phyloP scores from a whole-genome alignment of 2,113 vertebrate genomes.

The Elephas maximus region DNA sequence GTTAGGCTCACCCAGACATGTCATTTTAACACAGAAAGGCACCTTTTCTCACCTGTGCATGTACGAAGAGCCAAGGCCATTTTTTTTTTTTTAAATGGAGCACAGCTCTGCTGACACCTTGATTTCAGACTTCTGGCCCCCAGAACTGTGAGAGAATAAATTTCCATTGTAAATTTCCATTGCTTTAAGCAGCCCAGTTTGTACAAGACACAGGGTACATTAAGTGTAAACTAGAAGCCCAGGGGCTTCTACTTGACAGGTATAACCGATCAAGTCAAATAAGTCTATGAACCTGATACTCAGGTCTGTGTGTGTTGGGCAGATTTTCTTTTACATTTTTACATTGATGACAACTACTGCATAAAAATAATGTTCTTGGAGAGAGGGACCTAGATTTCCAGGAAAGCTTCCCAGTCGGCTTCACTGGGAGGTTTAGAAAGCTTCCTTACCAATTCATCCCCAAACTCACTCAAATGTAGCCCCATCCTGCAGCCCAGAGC shows the following conservation, averaged over 20 bases:
- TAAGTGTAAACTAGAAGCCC: neutral
- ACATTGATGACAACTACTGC: neutral
- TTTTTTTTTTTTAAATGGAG: neutral
- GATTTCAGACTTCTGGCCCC: neutral
- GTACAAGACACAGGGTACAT: neutral
- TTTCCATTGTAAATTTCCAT: neutral
- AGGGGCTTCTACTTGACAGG: too few species aligned
- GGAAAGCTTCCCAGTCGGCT: rapidly evolving
- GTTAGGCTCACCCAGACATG: neutral
- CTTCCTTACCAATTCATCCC: neutral
- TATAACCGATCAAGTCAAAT: too few species aligned
- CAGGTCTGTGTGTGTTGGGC: too few species aligned
- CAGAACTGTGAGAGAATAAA: neutral
- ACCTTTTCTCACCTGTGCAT: neutral
- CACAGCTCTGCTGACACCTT: too few species aligned
- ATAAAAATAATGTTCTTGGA: rapidly evolving
- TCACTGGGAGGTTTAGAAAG: neutral
- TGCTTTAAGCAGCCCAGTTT: too few species aligned
- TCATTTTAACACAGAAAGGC: neutral
- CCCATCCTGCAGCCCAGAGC: neutral
- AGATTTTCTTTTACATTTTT: too few species aligned
- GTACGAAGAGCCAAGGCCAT: neutral
- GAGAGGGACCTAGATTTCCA: rapidly evolving
- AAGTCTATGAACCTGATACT: too few species aligned
- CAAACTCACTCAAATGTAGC: neutral